Conservation (phyloP, 2,797 vertebrate species). For the Alfaro cultratus region DNA sequence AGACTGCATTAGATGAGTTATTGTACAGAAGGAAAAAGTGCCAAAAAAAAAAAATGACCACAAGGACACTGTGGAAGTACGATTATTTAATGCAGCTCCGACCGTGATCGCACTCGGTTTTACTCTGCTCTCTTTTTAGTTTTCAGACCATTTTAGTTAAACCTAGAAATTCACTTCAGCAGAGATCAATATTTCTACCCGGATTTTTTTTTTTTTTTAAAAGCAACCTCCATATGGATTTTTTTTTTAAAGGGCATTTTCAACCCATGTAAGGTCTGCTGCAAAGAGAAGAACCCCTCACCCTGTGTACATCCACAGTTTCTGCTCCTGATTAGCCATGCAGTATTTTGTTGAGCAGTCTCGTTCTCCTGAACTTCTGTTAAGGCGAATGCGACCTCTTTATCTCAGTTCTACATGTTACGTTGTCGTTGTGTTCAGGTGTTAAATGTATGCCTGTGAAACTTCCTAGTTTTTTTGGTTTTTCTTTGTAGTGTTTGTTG, state of each 20-base stretch:
- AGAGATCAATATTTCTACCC: not conserved
- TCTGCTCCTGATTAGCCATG: slow-evolving; percentile 62
- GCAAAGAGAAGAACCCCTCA: not conserved
- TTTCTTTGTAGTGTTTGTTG: slow-evolving; percentile 55
- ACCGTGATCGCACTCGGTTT: not conserved
- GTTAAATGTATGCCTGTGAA: slow-evolving; percentile 8
- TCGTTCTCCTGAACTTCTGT: slow-evolving; percentile 41
- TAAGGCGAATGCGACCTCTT: slow-evolving; percentile 32
- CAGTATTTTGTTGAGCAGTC: slow-evolving; percentile 74
- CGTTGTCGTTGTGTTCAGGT: slow-evolving; percentile 53
- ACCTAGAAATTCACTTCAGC: not conserved
- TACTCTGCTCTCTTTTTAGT: not conserved
- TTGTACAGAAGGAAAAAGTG: slow-evolving; percentile 68
- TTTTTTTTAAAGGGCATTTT: slow-evolving; percentile 2
- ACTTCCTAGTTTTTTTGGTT: slow-evolving; percentile 42
- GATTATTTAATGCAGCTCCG: not conserved
- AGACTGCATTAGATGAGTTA: slow-evolving; percentile 17
- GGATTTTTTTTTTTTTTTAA: not conserved
- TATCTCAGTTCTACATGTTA: slow-evolving; percentile 38
- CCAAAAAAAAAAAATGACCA: slow-evolving; percentile 60
- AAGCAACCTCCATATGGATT: not conserved
- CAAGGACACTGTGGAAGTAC: slow-evolving; percentile 66
- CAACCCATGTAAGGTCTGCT: not conserved
- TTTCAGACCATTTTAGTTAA: not conserved
- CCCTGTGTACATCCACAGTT: slow-evolving; percentile 62